Evolutionary conservation across 2,797 vertebrate species (phyloP), one percentile per base, ranked within the genome.

Genomic region (Remorina albescens): DNA sequence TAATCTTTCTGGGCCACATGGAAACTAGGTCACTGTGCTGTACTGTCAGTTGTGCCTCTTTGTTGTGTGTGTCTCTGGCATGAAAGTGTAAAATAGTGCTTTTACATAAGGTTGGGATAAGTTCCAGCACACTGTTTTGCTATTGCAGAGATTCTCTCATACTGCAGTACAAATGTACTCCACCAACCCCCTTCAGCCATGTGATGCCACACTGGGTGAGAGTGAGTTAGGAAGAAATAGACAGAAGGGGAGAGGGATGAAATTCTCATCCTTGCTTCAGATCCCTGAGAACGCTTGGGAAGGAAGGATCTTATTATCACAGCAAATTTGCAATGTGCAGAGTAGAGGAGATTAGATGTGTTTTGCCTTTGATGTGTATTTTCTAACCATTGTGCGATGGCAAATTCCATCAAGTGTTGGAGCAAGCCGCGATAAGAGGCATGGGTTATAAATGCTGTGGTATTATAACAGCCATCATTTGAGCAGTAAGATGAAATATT

Each of bases 21-120:
- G 72, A 95, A 96, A 94, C 86, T 94, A 95, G 93, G 93, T 93
- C 93, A 93, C 89, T 93, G 87, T 88, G 87, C 78, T 91, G 87
- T 84, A 72, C 82, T 88, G 85, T 91, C 85, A 89, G 81, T 86
- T 39, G 67, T 79, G 69, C 47, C 46, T 71, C 80, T 76, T 55
- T 67, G 39, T 39, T 49, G 69, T 68, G 53, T 67, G 56, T 71
- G 55, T 57, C 72, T 72, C 64, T 65, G n/a, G 67, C 77, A 88
- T 87, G 75, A 76, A 85, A 84, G 19, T 65, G 71, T 81, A 87
- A 89, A 92, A 89, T 93, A 88, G 90, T 83, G 73, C 80, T 93
- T 94, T 93, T 93, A 78, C 89, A 90, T 94, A 94, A 95, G 87
- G 81, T 91, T 81, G 84, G 89, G 78, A 73, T 79, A 81, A 78